Percentiles rank a stretch among this genome's conserved stretches.
These are phyloP conservation scores for Ambastaia sidthimunki DNA, from an alignment of 2,797 vertebrate species.

Conservation along the genomic window DNA sequence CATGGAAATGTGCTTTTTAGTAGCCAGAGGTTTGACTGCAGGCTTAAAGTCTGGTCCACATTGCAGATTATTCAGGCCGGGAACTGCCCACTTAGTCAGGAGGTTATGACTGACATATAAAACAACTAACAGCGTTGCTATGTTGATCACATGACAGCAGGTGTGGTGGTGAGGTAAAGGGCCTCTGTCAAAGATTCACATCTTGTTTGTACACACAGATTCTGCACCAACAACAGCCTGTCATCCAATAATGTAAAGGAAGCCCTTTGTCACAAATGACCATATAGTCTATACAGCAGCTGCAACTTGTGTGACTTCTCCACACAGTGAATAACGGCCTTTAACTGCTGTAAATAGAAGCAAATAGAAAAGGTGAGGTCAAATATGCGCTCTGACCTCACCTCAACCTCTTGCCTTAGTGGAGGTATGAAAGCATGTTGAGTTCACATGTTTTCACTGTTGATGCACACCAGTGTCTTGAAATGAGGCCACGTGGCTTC, in stretches of 20 bases:
- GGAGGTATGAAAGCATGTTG: too few species aligned
- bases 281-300: neutral
- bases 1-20: neutral
- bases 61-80: neutral
- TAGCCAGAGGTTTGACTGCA: neutral
- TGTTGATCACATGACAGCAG: slow-evolving; percentile 32
- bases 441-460: too few species aligned
- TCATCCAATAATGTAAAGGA: slow-evolving; percentile 4
- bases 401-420: too few species aligned
- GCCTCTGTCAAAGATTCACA: slow-evolving; percentile 30
- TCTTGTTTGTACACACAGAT: slow-evolving; percentile 35
- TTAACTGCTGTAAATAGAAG: slow-evolving; percentile 16
- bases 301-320: slow-evolving; percentile 13
- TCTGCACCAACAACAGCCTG: slow-evolving; percentile 21
- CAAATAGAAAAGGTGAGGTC: neutral
- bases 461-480: too few species aligned
- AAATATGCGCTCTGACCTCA: too few species aligned
- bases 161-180: slow-evolving; percentile 23
- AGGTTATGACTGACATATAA: neutral
- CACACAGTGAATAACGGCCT: slow-evolving; percentile 2
- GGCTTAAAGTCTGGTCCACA: neutral
- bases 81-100: neutral
- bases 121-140: neutral
- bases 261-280: slow-evolving; percentile 13
- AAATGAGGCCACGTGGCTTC: too few species aligned